Conservation (phyloP, 2,888 invertebrate species). For the Oligia strigilis region DNA sequence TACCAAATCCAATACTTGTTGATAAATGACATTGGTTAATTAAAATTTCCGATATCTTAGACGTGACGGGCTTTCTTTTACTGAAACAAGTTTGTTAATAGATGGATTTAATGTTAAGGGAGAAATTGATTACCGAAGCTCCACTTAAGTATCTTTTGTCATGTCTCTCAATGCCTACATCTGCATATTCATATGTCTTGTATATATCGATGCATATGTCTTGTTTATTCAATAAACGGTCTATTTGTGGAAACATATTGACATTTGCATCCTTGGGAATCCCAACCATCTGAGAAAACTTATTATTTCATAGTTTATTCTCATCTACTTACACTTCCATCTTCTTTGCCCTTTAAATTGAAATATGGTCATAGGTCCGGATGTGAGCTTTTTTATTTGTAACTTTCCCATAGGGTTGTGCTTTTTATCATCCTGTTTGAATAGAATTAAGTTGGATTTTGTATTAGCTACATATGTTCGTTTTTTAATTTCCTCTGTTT, state of each 20-base stretch:
- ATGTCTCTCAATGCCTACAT: background rate
- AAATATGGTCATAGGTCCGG: slow-evolving; percentile 77
- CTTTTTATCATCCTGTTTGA: slow-evolving; percentile 85
- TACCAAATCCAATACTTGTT: slow-evolving; percentile 81
- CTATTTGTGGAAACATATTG: slow-evolving; percentile 11
- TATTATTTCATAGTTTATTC: slow-evolving; percentile 42
- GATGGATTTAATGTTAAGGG: slow-evolving; percentile 11
- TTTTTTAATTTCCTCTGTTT: slow-evolving; percentile 82
- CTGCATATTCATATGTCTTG: background rate
- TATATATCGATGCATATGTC: background rate
- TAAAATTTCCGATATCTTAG: slow-evolving; percentile 72
- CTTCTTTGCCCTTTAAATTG: slow-evolving; percentile 59
- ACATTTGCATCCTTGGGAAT: slow-evolving; percentile 31
- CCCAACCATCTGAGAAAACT: slow-evolving; percentile 27
- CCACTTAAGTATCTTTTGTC: slow-evolving; percentile 3
- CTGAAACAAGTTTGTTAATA: slow-evolving; percentile 31
- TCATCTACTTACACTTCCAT: slow-evolving; percentile 23
- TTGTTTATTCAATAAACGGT: slow-evolving; percentile 8
- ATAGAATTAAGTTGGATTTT: slow-evolving; percentile 78
- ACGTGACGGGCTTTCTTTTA: slow-evolving; percentile 45
- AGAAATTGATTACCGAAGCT: slow-evolving; percentile 15
- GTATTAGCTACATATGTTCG: slow-evolving; percentile 80
- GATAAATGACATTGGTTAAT: slow-evolving; percentile 85
- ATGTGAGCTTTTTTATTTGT: slow-evolving; percentile 76
- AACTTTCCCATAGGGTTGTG: slow-evolving; percentile 79